A percentile compares a stretch with the other conserved stretches of the same genome.
phyloP scores from a whole-genome alignment of 2,113 vertebrate genomes.

The Equus quagga region DNA sequence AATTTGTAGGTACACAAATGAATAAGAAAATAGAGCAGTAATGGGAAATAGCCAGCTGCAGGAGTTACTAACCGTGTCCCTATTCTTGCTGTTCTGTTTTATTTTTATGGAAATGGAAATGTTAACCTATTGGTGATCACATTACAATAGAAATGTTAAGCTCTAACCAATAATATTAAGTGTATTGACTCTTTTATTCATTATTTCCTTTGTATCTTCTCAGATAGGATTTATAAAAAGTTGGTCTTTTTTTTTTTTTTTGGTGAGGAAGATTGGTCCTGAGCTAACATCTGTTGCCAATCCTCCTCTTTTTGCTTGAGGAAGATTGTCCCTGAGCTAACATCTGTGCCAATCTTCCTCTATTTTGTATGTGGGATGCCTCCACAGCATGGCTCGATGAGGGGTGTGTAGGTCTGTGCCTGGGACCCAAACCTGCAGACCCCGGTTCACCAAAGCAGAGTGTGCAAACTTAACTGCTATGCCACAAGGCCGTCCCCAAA shows the following conservation, averaged over 20 bases:
- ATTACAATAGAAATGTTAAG: not conserved
- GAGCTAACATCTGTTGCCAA: no score
- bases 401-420: no score
- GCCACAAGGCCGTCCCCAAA: not conserved
- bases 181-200: not conserved
- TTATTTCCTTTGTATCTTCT: not conserved
- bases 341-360: no score
- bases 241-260: no score
- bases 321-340: no score
- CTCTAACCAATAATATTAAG: not conserved
- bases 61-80: not conserved
- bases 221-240: not conserved
- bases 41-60: not conserved
- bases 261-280: no score
- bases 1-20: not conserved
- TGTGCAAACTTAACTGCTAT: no score
- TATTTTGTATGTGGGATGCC: no score
- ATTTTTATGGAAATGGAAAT: not conserved
- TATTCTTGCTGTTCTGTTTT: not conserved
- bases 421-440: no score
- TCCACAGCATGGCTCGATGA: no score
- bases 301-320: no score
- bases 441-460: no score
- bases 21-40: not conserved
- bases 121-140: not conserved